Conservation (phyloP, 2,797 vertebrate species). For the Eidolon dupreanum region DNA sequence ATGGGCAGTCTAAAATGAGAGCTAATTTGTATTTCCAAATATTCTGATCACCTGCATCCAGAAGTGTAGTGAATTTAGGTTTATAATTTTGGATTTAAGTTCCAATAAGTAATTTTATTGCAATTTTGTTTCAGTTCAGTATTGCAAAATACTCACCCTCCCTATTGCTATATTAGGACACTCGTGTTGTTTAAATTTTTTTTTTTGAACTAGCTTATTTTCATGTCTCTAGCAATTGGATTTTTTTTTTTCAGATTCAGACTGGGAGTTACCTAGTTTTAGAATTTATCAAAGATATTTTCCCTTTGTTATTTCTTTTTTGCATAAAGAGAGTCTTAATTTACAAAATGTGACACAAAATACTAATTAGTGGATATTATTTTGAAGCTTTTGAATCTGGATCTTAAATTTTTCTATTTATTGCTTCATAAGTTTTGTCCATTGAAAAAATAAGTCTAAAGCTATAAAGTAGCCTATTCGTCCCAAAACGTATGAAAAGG, state of each 20-base stretch:
- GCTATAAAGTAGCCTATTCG: constrained; percentile 76
- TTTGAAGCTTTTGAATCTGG: constrained; percentile 49
- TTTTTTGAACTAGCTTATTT: constrained; percentile 15
- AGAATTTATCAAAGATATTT: not conserved
- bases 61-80: not conserved
- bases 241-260: not conserved
- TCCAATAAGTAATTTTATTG: not conserved
- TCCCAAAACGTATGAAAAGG: constrained; percentile 80
- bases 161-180: not conserved
- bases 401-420: constrained; percentile 74
- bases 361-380: constrained; percentile 53
- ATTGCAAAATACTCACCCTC: not conserved
- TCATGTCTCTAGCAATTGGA: not conserved
- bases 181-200: not conserved
- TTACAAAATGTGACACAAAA: constrained; percentile 32
- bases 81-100: not conserved
- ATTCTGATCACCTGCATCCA: not conserved
- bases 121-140: constrained; percentile 11
- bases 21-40: constrained; percentile 16
- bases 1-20: not conserved
- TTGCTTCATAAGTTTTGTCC: constrained; percentile 64
- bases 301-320: constrained; percentile 11
- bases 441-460: constrained; percentile 72
- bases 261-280: not conserved
- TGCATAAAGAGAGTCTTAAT: not conserved